Base-by-base conservation (phyloP, 2,888 invertebrate species). In the Spilarctia lutea region DNA sequence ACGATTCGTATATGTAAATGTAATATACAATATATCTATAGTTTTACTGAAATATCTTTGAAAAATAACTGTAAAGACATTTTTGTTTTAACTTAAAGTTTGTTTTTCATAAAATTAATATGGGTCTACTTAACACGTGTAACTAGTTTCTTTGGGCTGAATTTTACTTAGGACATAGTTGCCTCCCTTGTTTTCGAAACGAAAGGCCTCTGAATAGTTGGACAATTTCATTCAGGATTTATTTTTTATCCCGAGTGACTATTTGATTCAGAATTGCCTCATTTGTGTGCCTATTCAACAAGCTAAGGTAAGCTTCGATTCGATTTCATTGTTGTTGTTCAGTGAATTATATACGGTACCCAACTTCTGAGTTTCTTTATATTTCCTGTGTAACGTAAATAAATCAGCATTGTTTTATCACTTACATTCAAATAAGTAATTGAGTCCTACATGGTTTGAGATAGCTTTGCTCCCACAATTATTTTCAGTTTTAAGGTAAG, bases 281-380 rank as follows among this genome's bases (percentile, higher is more conserved):
- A 60, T 60, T 60, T 60, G 60, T 60, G 27, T 60, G n/a, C 60
- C 60, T 60, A 60, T 60, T 60, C 60, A 60, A 60, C 60, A 60
- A 60, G 3, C 60, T 27, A 60, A 60, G 60, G 60, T 60, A 60
- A 60, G 6, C 60, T 60, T 60, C 27, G 27, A 60, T n/a, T 60
- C 60, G 13, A 56, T 56, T 56, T 56, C 56, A 56, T 24, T 56
- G 56, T n/a, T 60, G 60, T 60, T 60, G n/a, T 60, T 27, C 60
- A 60, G 27, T 60, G 60, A 60, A 60, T 60, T 27, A 27, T 60
- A 60, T 27, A 60, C 60, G 27, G 60, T 16, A 60, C 13, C 27
- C 27, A 60, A 60, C 13, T 27, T 27, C 27, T 11, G 27, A 27
- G 27, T 27, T 60, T 27, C 60, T 60, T 27, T 60, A n/a, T 10